Conservation (phyloP, 64 coral and sea anemone genomes). For the Catalaphyllia jardinei region DNA sequence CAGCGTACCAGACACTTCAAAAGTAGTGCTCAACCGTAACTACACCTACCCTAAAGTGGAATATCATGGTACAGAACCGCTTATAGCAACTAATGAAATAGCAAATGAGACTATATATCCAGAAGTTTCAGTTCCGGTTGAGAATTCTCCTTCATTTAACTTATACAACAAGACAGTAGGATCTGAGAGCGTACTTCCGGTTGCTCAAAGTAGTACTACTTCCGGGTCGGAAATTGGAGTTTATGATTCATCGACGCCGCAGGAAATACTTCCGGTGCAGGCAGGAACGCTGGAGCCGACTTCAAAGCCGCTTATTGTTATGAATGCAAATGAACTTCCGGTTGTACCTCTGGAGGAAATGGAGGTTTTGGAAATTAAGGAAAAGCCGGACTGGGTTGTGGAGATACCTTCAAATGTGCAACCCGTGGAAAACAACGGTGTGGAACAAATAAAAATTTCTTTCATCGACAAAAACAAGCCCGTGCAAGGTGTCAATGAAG, state of each 20-base stretch:
- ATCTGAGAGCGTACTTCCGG: constrained; percentile 28
- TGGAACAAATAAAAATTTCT: constrained; percentile 55
- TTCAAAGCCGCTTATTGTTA: constrained; percentile 30
- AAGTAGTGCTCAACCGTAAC: not conserved
- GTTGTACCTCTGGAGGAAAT: constrained; percentile 37
- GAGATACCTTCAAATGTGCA: constrained; percentile 51
- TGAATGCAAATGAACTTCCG: constrained; percentile 35
- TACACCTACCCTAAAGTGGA: constrained; percentile 30
- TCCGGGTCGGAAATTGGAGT: constrained; percentile 32
- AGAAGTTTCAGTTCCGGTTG: constrained; percentile 16
- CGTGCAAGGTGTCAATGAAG: constrained; percentile 10
- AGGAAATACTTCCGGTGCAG: constrained; percentile 6
- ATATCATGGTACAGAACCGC: not conserved
- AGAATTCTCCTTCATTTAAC: constrained; percentile 3
- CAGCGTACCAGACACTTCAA: constrained; percentile 26
- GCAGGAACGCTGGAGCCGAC: constrained; percentile 41
- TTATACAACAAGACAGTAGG: constrained; percentile 39
- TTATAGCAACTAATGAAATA: constrained; percentile 12
- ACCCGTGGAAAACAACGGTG: constrained; percentile 24
- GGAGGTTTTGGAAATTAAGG: constrained; percentile 25
- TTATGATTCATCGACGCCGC: constrained; percentile 41
- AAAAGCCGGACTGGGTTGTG: constrained; percentile 65
- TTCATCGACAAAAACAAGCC: constrained; percentile 51
- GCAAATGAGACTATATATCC: constrained; percentile 37
- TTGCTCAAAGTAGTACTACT: not conserved